Evolutionary conservation across 92 coral and sea anemone genomes (phyloP).

Genomic region (Paragorgia papillata): DNA sequence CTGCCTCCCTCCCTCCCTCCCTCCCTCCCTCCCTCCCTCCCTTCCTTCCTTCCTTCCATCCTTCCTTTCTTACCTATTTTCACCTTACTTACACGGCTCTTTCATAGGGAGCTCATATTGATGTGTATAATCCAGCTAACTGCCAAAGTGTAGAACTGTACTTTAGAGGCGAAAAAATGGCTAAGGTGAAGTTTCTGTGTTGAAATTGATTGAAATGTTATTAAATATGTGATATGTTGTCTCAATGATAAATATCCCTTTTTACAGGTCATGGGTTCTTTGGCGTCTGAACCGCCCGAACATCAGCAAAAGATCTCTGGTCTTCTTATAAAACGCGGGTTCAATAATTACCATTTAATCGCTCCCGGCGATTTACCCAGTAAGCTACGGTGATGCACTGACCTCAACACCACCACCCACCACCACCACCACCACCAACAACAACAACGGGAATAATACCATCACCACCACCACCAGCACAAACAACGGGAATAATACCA

Average conservation of each 20-base stretch:
- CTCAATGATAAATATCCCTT: too few relatives aligned
- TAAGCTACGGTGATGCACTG: constrained; percentile 36
- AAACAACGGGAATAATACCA: too few relatives aligned
- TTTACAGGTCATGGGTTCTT: constrained; percentile 89
- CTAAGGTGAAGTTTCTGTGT: constrained; percentile 67
- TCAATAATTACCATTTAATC: constrained; percentile 85
- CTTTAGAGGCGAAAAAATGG: constrained; percentile 99
- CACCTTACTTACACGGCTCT: not conserved
- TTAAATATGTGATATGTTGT: too few relatives aligned
- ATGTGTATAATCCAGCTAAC: constrained; percentile 93
- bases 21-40: too few relatives aligned
- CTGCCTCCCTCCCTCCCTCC: too few relatives aligned
- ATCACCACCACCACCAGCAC: too few relatives aligned
- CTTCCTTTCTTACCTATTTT: too few relatives aligned
- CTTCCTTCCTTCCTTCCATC: too few relatives aligned
- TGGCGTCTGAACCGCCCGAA: constrained; percentile 91
- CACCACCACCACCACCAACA: too few relatives aligned
- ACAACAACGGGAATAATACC: too few relatives aligned
- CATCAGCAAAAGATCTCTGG: constrained; percentile 87
- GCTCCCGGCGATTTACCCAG: constrained; percentile 97
- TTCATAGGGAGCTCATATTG: constrained; percentile 82
- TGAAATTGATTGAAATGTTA: too few relatives aligned
- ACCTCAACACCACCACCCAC: too few relatives aligned
- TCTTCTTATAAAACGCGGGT: constrained; percentile 94
- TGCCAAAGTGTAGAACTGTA: constrained; percentile 92